Evolutionary conservation across 2,113 vertebrate species (phyloP), one percentile per base, ranked within the genome.

Genomic region (Festucalex cinctus): DNA sequence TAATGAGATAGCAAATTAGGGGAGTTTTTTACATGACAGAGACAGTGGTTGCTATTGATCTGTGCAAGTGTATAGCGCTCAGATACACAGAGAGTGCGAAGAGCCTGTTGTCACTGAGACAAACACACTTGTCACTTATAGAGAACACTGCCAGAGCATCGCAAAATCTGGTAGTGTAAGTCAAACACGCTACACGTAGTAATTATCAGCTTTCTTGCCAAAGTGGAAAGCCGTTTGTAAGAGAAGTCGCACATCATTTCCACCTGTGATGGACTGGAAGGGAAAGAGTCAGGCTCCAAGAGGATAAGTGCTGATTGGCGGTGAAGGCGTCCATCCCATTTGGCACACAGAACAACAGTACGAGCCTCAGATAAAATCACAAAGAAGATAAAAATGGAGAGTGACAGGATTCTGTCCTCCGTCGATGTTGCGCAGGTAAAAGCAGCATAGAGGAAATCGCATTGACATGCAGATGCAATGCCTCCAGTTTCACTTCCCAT

Each of bases 211-310:
- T 86, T 78, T 76, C 70, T 65, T 71, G 72, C 83, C 78, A 74
- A 82, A 73, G 35, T 46, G 77, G 69, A 76, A 72, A 79, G 67
- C 70, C 78, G 76, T 78, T 65, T 68, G 73, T 77, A 77, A 71
- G 66, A 76, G 77, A 73, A 84, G 75, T 79, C 78, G 70, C 88
- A 82, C 85, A 89, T 90, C 77, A 83, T 86, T 82, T 77, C 83
- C 76, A 81, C 85, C 77, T 78, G 67, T 74, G 80, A 82, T 73
- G 79, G 78, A 78, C 70, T 60, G 43, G 69, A 36, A 43, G 64
- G 20, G 6, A 64, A 57, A 28, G 43, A 64, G 48, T 17, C 5
- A 35, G 22, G 48, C 14, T 26, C 28, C 44, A 22, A 16, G 26
- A 20, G 49, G 13, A 20, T 12, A 10, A 44, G 68, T 6, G n/a